Base-by-base conservation (phyloP, 92 coral and sea anemone genomes). In the Desmophyllum pertusum region DNA sequence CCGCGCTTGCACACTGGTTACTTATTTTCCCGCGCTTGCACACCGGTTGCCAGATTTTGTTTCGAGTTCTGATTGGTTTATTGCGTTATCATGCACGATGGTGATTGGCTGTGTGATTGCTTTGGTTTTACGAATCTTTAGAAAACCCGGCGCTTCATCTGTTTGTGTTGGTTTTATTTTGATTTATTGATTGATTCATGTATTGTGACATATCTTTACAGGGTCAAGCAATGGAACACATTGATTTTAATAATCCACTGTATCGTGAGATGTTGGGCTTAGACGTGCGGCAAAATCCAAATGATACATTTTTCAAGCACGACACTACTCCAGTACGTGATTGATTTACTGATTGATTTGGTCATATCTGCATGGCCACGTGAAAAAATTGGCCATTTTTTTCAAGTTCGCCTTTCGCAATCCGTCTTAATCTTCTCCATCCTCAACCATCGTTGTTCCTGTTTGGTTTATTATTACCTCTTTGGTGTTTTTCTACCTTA, bases 171-270 rank as follows among this genome's bases (percentile, higher is more conserved):
- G 53, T 4, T 48, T 48, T 48, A 18, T 48, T 48, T 13, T 13
- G 5, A 8, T 23, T 59, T 55, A 55, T 25, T 39, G 33, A 6
- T 46, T 66, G 41, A n/a, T 75, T 75, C 62, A 50, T 51, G 37
- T 21, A 1, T 25, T 42, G 11, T 8, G 6, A 6, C 10, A 3
- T 27, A 69, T 53, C 25, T 72, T 72, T 27, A 7, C 59, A 82
- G 86, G 79, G 31, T 43, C 25, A 50, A 21, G 38, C 76, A 17
- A 6, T 13, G 37, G 72, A 82, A 23, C 72, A 57, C 59, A 42
- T 71, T 11, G 86, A 72, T 13, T 82, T 55, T 72, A 71, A 41
- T 6, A 82, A 82, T 71, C 86, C 79, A 10, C 41, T 72, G 25
- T 82, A 71, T n/a, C 70, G 72, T 57, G 78, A 72, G 13, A 31